Evolutionary conservation across 2,113 vertebrate genomes (phyloP), one percentile per base, ranked within the genome.

Genomic region (Paraplagusia blochii): DNA sequence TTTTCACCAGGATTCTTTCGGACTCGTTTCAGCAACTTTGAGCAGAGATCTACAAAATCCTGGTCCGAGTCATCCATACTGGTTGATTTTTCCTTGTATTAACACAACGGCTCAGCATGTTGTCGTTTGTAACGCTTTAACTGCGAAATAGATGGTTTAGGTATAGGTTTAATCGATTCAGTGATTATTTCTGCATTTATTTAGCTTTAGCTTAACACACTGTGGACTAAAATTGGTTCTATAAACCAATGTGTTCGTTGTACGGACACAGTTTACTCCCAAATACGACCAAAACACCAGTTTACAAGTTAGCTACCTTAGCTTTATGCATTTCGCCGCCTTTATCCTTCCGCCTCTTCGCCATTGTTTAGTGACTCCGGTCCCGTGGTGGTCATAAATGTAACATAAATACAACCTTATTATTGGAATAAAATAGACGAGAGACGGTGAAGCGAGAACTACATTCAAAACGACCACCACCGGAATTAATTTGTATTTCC

Each of bases 41-140:
- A 88, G 59, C 91, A 92, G 69, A 95, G 85, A 51, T 94, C 92
- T 42, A 88, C 90, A 80, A 98, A 98, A 66, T 98, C 95, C 75
- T 85, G 92, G 22, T 94, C 95, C 0, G 93, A 95, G 57, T 97
- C 94, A 75, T 96, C 93, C 96, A 96, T 96, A 48, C 49, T 44
- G 47, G 7, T 17, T 0, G 8, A 1, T 11, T n/a, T 49, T 16
- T 13, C 12, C 0, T 55, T 15, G 7, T 48, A 7, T 53, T 50
- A 66, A 50, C 38, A 36, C 11, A 18, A 13, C 39, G 39, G 16
- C 13, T 3, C 11, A 9, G 39, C 63, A 57, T 38, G 36, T 19
- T 36, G n/a, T 34, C 54, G 10, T 3, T 10, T 60, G 51, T 4
- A 9, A 22, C 0, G 1, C 16, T 7, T 15, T 22, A 12, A 51